Evolutionary conservation across 2,113 vertebrate species (phyloP).

Genomic region (Etheostoma spectabile): DNA sequence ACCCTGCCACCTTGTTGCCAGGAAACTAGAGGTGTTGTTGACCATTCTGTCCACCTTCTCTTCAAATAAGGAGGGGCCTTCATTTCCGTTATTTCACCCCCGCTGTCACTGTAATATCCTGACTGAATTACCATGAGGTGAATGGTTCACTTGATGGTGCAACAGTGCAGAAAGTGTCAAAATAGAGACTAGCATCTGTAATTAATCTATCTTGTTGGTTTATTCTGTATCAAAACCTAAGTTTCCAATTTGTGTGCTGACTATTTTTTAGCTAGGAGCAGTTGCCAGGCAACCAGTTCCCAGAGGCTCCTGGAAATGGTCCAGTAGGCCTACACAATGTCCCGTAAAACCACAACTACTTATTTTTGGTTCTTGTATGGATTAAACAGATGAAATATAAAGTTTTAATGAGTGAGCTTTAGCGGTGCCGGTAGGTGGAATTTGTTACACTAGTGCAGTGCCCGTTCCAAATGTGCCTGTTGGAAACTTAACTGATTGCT

Average conservation of each 20-base stretch:
- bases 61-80: conserved; percentile 41
- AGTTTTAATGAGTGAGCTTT: neutral
- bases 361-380: neutral
- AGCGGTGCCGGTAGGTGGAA: neutral
- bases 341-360: neutral
- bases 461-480: too few species aligned
- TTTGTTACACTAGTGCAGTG: too few species aligned
- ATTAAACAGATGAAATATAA: neutral
- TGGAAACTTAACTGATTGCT: too few species aligned
- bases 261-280: neutral
- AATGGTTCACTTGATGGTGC: conserved; percentile 31
- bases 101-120: conserved; percentile 60
- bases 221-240: neutral
- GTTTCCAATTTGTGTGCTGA: neutral
- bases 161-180: neutral
- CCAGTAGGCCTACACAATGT: too few species aligned
- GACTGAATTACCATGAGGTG: conserved; percentile 42
- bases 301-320: neutral
- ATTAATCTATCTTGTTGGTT: neutral
- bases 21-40: conserved; percentile 42
- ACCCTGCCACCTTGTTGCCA: conserved; percentile 40
- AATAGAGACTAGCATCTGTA: neutral
- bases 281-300: neutral
- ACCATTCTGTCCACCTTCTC: conserved; percentile 22
- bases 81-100: conserved; percentile 51